A percentile compares a stretch with the other conserved stretches of the same genome.
These are phyloP conservation scores for Xestoiulus laeticollis DNA, from an alignment of 2,888 invertebrate genomes.

Conservation along the genomic window DNA sequence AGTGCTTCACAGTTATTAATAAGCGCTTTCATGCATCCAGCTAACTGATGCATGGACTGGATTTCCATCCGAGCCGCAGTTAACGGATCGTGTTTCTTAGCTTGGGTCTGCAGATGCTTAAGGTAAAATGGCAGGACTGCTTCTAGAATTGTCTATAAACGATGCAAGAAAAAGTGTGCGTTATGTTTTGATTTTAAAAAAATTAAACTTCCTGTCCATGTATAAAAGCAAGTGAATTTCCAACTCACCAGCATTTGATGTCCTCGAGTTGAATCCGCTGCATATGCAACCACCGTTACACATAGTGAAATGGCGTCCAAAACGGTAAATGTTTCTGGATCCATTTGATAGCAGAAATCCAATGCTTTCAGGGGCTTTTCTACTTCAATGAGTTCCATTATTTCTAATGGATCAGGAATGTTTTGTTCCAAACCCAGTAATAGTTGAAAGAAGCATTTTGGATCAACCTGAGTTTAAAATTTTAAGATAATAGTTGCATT, in stretches of 20 bases:
- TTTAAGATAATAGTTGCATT: slow-evolving; percentile 53
- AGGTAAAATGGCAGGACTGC: slow-evolving; percentile 96
- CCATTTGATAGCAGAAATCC: slow-evolving; percentile 99
- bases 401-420: slow-evolving; percentile 92
- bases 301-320: slow-evolving; percentile 98
- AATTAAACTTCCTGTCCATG: not conserved
- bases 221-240: not conserved
- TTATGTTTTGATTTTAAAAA: slow-evolving; percentile 40
- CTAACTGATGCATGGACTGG: slow-evolving; percentile 89
- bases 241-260: slow-evolving; percentile 73
- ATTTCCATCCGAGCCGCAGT: slow-evolving; percentile 82
- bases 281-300: slow-evolving; percentile 98
- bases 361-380: slow-evolving; percentile 85
- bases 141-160: slow-evolving; percentile 86
- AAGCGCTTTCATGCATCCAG: slow-evolving; percentile 92
- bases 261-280: slow-evolving; percentile 84
- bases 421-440: slow-evolving; percentile 86
- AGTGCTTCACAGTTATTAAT: slow-evolving; percentile 96
- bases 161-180: not conserved
- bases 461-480: slow-evolving; percentile 74
- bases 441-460: slow-evolving; percentile 89
- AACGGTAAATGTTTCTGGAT: slow-evolving; percentile 95
- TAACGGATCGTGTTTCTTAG: slow-evolving; percentile 83
- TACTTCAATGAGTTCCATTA: slow-evolving; percentile 68
- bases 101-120: slow-evolving; percentile 88